A percentile compares a stretch with the other conserved stretches of the same genome.
phyloP scores from a whole-genome alignment of 2,888 invertebrate genomes.

The Parnassius apollo region DNA sequence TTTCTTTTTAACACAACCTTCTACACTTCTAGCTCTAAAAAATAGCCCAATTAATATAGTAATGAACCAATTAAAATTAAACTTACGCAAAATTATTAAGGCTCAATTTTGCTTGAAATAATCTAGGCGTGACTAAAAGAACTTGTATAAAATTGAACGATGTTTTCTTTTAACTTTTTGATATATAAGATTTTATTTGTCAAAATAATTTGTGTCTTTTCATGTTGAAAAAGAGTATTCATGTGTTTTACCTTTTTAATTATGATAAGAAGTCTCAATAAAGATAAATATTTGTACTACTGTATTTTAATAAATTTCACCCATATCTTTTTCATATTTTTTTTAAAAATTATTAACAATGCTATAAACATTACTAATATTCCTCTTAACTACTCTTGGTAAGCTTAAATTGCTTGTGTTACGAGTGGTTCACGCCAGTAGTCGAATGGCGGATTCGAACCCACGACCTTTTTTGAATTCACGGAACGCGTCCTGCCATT shows the following conservation, averaged over 20 bases:
- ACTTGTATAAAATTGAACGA: constrained; percentile 14
- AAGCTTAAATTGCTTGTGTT: too few species aligned
- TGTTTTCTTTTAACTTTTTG: not conserved
- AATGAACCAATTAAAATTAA: not conserved
- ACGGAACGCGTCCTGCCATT: too few species aligned
- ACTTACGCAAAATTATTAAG: not conserved
- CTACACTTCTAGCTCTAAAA: too few species aligned
- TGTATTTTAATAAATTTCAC: not conserved
- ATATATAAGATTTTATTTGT: not conserved
- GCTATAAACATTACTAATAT: too few species aligned
- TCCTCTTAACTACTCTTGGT: too few species aligned
- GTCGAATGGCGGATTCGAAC: too few species aligned
- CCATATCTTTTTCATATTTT: not conserved
- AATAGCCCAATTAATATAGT: too few species aligned
- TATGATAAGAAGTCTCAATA: constrained; percentile 4
- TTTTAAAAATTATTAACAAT: too few species aligned
- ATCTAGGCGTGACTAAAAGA: constrained; percentile 1
- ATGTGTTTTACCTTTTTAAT: not conserved
- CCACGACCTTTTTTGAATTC: too few species aligned
- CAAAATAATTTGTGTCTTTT: constrained; percentile 11
- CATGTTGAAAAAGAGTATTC: not conserved
- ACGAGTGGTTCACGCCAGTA: too few species aligned
- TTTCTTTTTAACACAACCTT: too few species aligned
- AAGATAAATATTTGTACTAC: constrained; percentile 14
- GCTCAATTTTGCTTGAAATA: not conserved